phyloP scores from a whole-genome alignment of 1,140 invertebrate species.

The Drosophila pseudoananassae region DNA sequence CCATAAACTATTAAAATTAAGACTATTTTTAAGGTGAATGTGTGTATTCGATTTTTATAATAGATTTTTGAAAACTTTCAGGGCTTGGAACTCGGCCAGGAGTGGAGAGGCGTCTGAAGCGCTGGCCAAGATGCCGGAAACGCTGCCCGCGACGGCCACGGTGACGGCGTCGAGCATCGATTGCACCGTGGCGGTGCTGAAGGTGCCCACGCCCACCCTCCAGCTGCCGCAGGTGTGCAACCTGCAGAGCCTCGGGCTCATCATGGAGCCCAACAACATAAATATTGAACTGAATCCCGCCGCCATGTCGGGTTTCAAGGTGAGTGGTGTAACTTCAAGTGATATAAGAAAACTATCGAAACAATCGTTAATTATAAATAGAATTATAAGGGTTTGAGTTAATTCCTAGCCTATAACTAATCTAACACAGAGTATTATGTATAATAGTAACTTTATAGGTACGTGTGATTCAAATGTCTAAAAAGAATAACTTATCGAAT shows the following conservation, averaged over 20 bases:
- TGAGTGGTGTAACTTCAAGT: constrained; percentile 30
- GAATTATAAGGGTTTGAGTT: too few relatives aligned
- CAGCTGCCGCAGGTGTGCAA: constrained; percentile 69
- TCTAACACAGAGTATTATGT: too few relatives aligned
- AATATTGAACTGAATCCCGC: constrained; percentile 71
- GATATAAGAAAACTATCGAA: background rate
- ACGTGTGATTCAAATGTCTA: too few relatives aligned
- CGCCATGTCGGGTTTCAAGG: constrained; percentile 56
- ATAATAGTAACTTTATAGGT: too few relatives aligned
- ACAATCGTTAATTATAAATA: too few relatives aligned
- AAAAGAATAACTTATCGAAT: too few relatives aligned
- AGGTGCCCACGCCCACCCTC: constrained; percentile 69
- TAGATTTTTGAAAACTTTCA: constrained; percentile 7
- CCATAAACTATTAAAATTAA: too few relatives aligned
- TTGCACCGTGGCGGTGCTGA: constrained; percentile 72
- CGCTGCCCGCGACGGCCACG: constrained; percentile 69
- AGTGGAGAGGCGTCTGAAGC: constrained; percentile 15
- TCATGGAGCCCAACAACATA: constrained; percentile 75
- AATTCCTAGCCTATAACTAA: too few relatives aligned
- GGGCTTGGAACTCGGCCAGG: background rate
- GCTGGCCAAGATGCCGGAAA: constrained; percentile 64
- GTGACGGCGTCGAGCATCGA: constrained; percentile 71
- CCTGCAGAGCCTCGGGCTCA: constrained; percentile 65
- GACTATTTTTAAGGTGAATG: too few relatives aligned
- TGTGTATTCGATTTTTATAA: too few relatives aligned